A percentile compares a stretch with the other conserved stretches of the same genome.
Evolutionary conservation across 2,113 vertebrate genomes (phyloP).

Genomic region (Spea bombifrons): DNA sequence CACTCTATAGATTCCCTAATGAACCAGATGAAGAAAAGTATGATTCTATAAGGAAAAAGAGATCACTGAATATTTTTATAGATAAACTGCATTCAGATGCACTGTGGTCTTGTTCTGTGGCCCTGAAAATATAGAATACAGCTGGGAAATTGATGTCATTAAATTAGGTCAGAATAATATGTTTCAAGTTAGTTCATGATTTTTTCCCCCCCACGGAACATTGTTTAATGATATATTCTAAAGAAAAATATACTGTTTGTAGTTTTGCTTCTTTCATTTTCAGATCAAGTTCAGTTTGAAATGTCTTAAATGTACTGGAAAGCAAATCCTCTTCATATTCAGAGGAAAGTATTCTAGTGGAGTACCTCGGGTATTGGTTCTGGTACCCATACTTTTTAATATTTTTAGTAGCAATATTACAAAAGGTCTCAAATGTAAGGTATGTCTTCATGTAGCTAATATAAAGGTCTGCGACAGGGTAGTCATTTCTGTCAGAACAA

Average conservation of each 20-base stretch:
- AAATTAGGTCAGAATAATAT: constrained; percentile 10
- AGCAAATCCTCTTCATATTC: neutral
- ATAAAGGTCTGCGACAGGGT: no score
- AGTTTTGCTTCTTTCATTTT: neutral
- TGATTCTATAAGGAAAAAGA: constrained; percentile 21
- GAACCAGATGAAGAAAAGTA: constrained; percentile 42
- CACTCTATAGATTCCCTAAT: constrained; percentile 39
- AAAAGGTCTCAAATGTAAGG: no score
- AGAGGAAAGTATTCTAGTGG: no score
- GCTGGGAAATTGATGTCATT: constrained; percentile 13
- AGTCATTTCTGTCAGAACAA: no score
- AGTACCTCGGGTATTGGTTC: no score
- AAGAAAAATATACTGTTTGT: neutral
- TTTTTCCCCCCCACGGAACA: constrained; percentile 28
- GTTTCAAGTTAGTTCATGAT: constrained; percentile 42
- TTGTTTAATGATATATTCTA: constrained; percentile 8
- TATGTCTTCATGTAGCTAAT: no score
- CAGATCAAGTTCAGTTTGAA: neutral
- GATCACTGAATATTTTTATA: constrained; percentile 17
- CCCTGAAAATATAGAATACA: constrained; percentile 43
- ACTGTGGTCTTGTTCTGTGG: neutral
- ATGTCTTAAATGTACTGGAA: neutral
- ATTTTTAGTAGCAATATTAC: no score
- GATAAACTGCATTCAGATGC: constrained; percentile 19
- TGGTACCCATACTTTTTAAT: no score